A percentile compares a stretch with the other conserved stretches of the same genome.
These are phyloP conservation scores for Procambarus clarkii DNA, from an alignment of 1,140 invertebrate species.

Conservation along the genomic window DNA sequence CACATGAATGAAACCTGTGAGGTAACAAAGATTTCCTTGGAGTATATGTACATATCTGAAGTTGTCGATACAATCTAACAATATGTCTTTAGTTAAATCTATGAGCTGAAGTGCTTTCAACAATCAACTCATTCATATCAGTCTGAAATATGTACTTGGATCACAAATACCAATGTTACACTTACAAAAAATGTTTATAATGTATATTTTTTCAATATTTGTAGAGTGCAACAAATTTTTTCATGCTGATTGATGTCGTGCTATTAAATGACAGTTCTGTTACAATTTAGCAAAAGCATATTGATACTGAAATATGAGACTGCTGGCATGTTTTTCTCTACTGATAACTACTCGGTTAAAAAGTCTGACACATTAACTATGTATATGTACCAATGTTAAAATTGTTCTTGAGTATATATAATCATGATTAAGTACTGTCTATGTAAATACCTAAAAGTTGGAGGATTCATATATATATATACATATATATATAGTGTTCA, in stretches of 20 bases:
- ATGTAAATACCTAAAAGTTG: not conserved
- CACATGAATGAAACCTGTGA: not conserved
- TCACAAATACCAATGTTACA: not conserved
- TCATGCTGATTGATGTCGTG: not conserved
- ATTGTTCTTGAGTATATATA: not conserved
- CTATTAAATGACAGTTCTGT: not conserved
- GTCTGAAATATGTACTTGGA: not conserved
- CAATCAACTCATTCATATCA: slow-evolving; percentile 12
- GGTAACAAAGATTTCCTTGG: not conserved
- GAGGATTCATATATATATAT: not conserved
- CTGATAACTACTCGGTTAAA: not conserved
- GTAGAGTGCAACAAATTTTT: not conserved
- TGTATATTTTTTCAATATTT: not conserved
- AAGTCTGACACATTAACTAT: not conserved
- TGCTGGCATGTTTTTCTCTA: not conserved
- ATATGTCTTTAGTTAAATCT: not conserved
- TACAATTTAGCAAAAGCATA: not conserved
- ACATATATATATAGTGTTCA: too few species aligned
- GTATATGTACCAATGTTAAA: not conserved
- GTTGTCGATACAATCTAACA: not conserved
- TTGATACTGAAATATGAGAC: not conserved
- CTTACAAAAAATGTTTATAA: not conserved
- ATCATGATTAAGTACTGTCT: not conserved
- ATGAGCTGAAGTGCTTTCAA: not conserved
- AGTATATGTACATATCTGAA: not conserved